Percentiles rank a stretch among this genome's conserved stretches.
Conservation (phyloP, 2,797 vertebrate genomes). For the Mormyrops boulengeri region DNA sequence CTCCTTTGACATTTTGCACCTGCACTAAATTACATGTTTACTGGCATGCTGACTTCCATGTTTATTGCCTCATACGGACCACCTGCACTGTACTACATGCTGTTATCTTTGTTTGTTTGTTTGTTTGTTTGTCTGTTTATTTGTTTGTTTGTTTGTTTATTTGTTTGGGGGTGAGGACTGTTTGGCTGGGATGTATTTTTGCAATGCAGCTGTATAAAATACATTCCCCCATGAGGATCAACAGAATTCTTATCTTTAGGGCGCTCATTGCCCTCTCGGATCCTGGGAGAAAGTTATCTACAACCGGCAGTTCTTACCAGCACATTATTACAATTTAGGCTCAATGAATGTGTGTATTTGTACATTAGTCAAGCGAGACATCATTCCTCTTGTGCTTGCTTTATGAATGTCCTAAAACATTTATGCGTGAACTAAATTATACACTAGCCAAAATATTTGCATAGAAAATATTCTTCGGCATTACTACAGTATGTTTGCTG, state of each 20-base stretch:
- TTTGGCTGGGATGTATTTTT: background rate
- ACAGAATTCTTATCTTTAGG: background rate
- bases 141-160: too few relatives aligned
- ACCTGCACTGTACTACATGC: background rate
- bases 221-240: background rate
- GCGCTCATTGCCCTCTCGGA: background rate
- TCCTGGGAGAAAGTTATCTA: background rate
- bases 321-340: background rate
- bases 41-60: background rate
- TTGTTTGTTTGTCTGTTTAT: background rate
- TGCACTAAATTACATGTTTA: background rate
- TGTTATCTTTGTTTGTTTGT: background rate
- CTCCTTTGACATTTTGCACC: background rate
- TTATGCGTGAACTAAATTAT: slow-evolving; percentile 1
- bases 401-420: slow-evolving; percentile 4
- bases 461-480: background rate
- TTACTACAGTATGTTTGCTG: background rate
- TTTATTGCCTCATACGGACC: background rate
- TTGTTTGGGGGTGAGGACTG: background rate
- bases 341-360: background rate
- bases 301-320: background rate
- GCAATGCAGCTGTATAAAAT: background rate
- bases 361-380: background rate
- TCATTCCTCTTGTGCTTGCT: background rate
- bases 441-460: background rate